Evolutionary conservation across 2,888 invertebrate genomes (phyloP), one percentile per base, ranked within the genome.

Genomic region (Tipula lateralis): DNA sequence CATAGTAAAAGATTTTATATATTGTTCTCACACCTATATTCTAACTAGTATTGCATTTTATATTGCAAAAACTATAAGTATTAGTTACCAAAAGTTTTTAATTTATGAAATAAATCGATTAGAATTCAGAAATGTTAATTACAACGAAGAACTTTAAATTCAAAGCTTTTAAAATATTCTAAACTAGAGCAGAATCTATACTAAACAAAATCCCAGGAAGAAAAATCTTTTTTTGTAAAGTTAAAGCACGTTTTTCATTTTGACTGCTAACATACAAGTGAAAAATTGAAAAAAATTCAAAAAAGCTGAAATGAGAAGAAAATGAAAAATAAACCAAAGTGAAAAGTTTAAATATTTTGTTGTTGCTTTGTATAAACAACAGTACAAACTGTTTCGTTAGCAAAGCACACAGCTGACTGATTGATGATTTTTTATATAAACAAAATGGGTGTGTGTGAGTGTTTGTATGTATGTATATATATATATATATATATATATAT

Each of bases 261-360:
- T 66, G 24, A 24, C 66, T 66, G 24, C n/a, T 24, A 19, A 66
- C 66, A 66, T 24, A 66, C 66, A 66, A 24, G 13, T 66, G 66
- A 66, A 66, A 66, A 24, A 66, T 66, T 66, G 66, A 24, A 66
- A 66, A 24, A 66, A 66, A 24, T 39, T 13, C 24, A 9, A 44
- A 66, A 66, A 66, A 66, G n/a, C 24, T 24, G 66, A 66, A 66
- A 24, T 50, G 44, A 50, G 44, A n/a, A n/a, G n/a, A 16, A 16
- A 50, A 50, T 24, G 66, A 3, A 66, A 66, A 66, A 66, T 66
- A 66, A 66, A 66, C 66, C 66, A 66, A 66, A 66, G 66, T 66
- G 66, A 66, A 66, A 66, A 66, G 66, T 66, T 66, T 66, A 66
- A 66, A 66, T 66, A 66, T 66, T 66, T 66, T 66, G 7, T 44